A percentile compares a stretch with the other conserved stretches of the same genome.
phyloP scores from a whole-genome alignment of 2,797 vertebrate genomes.

The Clamator glandarius region DNA sequence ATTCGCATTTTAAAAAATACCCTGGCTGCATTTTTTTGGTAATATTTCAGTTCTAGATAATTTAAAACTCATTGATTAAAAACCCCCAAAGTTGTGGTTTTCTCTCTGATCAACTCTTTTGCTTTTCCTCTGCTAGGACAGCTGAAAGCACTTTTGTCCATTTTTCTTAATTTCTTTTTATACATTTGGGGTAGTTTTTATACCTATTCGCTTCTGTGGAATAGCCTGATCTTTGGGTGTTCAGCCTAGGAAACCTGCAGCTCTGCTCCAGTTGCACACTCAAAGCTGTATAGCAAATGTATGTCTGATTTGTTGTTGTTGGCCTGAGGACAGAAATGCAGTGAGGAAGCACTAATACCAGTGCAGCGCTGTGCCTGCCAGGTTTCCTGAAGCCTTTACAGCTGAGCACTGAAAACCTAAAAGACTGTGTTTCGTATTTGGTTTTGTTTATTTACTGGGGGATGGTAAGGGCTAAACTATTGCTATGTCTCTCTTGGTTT shows the following conservation, averaged over 20 bases:
- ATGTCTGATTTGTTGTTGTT: background rate
- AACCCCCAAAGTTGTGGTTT: background rate
- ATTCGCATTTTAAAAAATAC: background rate
- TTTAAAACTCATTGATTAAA: background rate
- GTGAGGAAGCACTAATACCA: background rate
- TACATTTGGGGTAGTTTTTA: background rate
- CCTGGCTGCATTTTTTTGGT: background rate
- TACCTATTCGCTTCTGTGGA: background rate
- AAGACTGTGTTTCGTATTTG: background rate
- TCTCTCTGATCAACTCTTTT: background rate
- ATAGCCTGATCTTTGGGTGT: background rate
- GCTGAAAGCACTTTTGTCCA: background rate
- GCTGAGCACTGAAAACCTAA: background rate
- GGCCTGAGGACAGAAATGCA: background rate
- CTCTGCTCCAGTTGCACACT: accelerated
- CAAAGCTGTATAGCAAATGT: background rate
- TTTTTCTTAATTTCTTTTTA: background rate
- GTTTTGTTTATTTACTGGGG: background rate
- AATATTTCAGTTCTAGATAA: background rate
- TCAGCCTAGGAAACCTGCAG: background rate
- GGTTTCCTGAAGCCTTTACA: background rate
- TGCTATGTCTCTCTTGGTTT: background rate
- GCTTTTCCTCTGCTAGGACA: background rate
- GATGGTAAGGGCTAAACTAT: background rate
- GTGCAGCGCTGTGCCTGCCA: background rate